Conservation (phyloP, 1,140 invertebrate genomes). For the Penaeus japonicus region DNA sequence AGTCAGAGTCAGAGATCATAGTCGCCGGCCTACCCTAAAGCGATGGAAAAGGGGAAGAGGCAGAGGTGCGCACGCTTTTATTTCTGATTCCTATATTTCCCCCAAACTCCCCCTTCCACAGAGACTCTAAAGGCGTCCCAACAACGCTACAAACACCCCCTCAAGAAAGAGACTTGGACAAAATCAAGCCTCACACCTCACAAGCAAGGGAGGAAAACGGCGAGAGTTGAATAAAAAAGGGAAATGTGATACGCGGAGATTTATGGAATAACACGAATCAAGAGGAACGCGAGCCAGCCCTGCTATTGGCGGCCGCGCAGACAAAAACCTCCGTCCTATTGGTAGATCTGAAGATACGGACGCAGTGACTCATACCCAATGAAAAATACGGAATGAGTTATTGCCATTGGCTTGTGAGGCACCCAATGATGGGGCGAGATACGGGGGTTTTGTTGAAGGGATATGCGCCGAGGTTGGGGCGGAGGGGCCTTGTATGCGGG, state of each 20-base stretch:
- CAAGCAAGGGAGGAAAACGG: neutral
- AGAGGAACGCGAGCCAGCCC: neutral
- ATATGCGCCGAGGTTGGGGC: too few relatives aligned
- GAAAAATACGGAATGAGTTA: constrained; percentile 31
- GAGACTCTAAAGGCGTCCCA: too few relatives aligned
- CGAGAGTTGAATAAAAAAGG: neutral
- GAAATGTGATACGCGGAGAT: constrained; percentile 6
- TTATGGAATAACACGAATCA: neutral
- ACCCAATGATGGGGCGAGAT: too few relatives aligned
- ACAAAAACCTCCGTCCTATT: constrained; percentile 32
- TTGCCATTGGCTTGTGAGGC: constrained; percentile 9
- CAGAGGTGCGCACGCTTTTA: too few relatives aligned
- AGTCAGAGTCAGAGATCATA: too few relatives aligned
- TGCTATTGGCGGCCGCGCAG: constrained; percentile 13
- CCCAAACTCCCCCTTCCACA: too few relatives aligned
- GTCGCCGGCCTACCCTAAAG: too few relatives aligned
- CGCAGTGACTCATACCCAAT: constrained; percentile 30
- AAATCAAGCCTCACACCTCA: neutral
- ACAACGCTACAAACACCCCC: too few relatives aligned
- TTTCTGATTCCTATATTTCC: too few relatives aligned
- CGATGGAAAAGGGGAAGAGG: too few relatives aligned
- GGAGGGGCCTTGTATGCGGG: too few relatives aligned
- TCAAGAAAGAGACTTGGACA: neutral
- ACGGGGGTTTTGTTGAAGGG: too few relatives aligned
- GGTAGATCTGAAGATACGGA: neutral